Evolutionary conservation across 2,113 vertebrate species (phyloP).

Genomic region (Acanthochromis polyacanthus): DNA sequence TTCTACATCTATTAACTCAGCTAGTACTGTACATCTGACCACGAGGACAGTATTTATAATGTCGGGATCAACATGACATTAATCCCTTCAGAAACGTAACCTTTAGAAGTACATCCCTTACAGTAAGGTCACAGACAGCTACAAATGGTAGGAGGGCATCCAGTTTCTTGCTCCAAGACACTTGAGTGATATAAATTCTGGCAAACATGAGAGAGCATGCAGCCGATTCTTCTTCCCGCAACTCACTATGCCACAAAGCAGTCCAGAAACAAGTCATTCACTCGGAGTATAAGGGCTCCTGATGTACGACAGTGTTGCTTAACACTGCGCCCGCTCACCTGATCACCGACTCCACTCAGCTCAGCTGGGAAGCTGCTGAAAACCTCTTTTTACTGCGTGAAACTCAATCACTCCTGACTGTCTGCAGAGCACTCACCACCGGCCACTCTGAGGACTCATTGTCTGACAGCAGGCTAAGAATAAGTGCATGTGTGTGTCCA

Average conservation of each 20-base stretch:
- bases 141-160: background rate
- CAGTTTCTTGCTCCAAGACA: background rate
- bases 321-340: background rate
- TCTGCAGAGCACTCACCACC: conserved; percentile 14
- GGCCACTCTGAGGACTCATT: conserved; percentile 39
- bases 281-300: too few relatives aligned
- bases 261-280: too few relatives aligned
- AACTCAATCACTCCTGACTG: conserved; percentile 41
- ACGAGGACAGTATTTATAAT: too few relatives aligned
- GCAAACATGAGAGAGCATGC: background rate
- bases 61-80: too few relatives aligned
- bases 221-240: too few relatives aligned
- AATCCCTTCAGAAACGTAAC: too few relatives aligned
- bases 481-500: background rate
- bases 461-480: conserved; percentile 4
- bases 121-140: background rate
- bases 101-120: background rate
- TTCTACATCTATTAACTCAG: too few relatives aligned
- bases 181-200: background rate
- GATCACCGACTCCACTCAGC: conserved; percentile 17
- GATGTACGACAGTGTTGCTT: background rate
- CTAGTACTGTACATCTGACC: too few relatives aligned
- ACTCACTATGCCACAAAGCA: too few relatives aligned
- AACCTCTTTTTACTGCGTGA: conserved; percentile 56
- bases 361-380: conserved; percentile 44